Evolutionary conservation across 1,140 invertebrate genomes (phyloP).

Genomic region (Diorhabda elongata): DNA sequence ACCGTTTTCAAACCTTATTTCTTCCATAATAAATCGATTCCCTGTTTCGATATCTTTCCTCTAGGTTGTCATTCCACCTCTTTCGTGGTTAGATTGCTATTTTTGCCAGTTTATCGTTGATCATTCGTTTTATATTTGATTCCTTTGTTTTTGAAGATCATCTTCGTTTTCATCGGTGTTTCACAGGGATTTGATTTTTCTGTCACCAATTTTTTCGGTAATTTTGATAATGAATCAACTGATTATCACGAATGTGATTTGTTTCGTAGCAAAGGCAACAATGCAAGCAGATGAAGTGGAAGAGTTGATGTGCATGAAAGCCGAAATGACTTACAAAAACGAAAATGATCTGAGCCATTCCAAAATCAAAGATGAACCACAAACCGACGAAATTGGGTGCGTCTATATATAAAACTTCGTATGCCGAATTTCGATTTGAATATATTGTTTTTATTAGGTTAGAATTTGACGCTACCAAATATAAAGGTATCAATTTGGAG

Average conservation of each 20-base stretch:
- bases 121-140: too few species aligned
- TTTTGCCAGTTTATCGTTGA: too few species aligned
- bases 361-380: conserved; percentile 19
- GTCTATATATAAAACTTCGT: background rate
- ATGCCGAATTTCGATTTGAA: background rate
- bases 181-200: too few species aligned
- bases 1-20: too few species aligned
- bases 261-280: conserved; percentile 30
- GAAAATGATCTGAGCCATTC: conserved; percentile 22
- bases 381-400: conserved; percentile 22
- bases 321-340: conserved; percentile 31
- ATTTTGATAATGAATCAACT: too few species aligned
- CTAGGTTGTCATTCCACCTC: too few species aligned
- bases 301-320: conserved; percentile 19
- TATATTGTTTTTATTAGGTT: conserved; percentile 11
- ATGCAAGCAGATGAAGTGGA: conserved; percentile 42
- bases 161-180: too few species aligned
- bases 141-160: too few species aligned
- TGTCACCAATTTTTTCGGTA: too few species aligned
- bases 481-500: conserved; percentile 37
- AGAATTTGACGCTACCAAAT: conserved; percentile 16
- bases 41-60: too few species aligned
- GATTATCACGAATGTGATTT: background rate
- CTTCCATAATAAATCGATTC: too few species aligned
- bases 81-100: too few species aligned